These are phyloP conservation scores for Colletes latitarsis DNA, from an alignment of 1,140 invertebrate genomes.

Conservation along the genomic window DNA sequence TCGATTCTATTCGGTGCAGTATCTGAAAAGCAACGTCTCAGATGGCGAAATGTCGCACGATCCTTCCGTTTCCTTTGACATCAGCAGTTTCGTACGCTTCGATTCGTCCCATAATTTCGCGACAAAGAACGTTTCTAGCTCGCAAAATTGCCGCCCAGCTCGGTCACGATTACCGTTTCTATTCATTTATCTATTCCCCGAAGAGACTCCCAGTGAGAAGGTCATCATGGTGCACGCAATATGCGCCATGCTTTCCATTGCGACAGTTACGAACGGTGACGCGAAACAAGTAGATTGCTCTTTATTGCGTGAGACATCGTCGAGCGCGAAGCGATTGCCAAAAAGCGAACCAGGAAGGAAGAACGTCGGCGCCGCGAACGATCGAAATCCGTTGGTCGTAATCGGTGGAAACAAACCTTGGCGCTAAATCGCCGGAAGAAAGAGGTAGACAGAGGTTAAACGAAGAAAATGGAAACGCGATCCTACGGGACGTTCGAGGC, in stretches of 20 bases:
- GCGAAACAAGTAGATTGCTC: constrained; percentile 38
- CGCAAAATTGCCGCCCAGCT: too few species aligned
- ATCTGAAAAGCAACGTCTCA: too few species aligned
- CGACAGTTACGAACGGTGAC: constrained; percentile 19
- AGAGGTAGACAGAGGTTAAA: constrained; percentile 37
- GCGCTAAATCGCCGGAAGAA: constrained; percentile 21
- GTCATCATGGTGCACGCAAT: constrained; percentile 43
- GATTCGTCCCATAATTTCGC: too few species aligned
- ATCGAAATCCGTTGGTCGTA: neutral
- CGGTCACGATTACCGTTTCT: constrained; percentile 9
- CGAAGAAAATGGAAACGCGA: constrained; percentile 5
- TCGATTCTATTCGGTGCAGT: too few species aligned
- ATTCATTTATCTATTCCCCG: constrained; percentile 34
- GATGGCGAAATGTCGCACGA: too few species aligned
- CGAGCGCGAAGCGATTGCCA: constrained; percentile 57
- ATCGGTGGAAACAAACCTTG: constrained; percentile 1
- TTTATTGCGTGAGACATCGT: constrained; percentile 50
- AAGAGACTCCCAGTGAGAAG: neutral
- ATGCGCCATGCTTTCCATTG: constrained; percentile 44
- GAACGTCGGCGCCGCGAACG: neutral
- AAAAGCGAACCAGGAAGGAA: constrained; percentile 19
- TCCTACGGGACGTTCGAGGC: too few species aligned
- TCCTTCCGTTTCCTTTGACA: too few species aligned
- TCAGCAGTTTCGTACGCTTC: too few species aligned
- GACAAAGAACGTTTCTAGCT: too few species aligned